phyloP scores from a whole-genome alignment of 1,140 invertebrate genomes.

The Dermatophagoides farinae region DNA sequence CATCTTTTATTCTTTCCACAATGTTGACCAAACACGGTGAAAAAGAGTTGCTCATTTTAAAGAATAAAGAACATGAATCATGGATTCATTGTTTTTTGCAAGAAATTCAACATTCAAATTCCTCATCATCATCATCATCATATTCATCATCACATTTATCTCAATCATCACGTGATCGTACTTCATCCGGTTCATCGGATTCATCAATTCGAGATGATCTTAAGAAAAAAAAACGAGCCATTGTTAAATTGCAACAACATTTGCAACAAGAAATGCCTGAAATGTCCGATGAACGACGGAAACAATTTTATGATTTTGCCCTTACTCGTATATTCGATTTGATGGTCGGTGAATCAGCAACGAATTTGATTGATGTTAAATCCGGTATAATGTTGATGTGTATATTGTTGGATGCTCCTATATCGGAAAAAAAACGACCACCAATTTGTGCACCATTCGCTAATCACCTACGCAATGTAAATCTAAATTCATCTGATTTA shows the following conservation, averaged over 20 bases:
- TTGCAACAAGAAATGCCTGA: slow-evolving; percentile 7
- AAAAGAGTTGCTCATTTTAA: neutral
- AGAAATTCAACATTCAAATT: neutral
- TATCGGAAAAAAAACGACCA: neutral
- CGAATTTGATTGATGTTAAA: slow-evolving; percentile 1
- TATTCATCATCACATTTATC: neutral
- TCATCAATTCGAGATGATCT: neutral
- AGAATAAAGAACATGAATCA: neutral
- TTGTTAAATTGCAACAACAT: slow-evolving; percentile 8
- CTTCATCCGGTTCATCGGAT: neutral
- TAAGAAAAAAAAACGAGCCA: neutral
- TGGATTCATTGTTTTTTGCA: neutral
- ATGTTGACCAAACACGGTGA: no score
- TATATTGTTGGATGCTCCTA: slow-evolving; percentile 3
- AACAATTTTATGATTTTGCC: neutral
- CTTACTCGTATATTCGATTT: slow-evolving; percentile 1
- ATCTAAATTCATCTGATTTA: slow-evolving; percentile 48
- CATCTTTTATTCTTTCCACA: no score
- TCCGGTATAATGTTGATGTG: slow-evolving; percentile 9
- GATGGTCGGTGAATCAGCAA: neutral
- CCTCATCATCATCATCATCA: neutral
- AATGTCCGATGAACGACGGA: neutral
- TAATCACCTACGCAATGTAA: slow-evolving; percentile 67
- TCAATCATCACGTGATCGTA: neutral
- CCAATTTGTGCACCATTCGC: slow-evolving; percentile 37